A percentile compares a stretch with the other conserved stretches of the same genome.
Conservation (phyloP, 2,797 vertebrate species). For the Acipenser ruthenus region DNA sequence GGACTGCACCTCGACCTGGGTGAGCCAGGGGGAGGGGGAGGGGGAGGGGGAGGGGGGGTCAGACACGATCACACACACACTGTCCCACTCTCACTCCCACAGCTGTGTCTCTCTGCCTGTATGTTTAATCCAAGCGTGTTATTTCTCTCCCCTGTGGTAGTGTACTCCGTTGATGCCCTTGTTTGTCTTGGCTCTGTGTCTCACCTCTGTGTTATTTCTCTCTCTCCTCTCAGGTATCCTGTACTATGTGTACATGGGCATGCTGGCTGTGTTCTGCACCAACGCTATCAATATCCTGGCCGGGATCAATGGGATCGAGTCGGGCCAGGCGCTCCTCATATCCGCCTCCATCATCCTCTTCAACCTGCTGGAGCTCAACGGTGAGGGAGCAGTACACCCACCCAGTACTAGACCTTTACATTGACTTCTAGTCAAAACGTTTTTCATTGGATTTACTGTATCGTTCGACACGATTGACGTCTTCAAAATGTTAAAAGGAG, state of each 20-base stretch:
- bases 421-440: too few relatives aligned
- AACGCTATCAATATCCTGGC: constrained; percentile 98
- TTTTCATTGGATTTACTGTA: too few relatives aligned
- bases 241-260: constrained; percentile 97
- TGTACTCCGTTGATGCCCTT: neutral
- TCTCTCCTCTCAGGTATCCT: constrained; percentile 67
- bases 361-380: constrained; percentile 83
- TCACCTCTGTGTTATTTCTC: constrained; percentile 1
- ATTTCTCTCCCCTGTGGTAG: too few relatives aligned
- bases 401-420: too few relatives aligned
- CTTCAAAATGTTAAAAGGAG: too few relatives aligned
- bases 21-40: constrained; percentile 44
- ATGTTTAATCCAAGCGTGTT: too few relatives aligned
- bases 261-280: constrained; percentile 96
- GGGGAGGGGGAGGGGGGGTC: too few relatives aligned
- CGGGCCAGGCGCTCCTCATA: constrained; percentile 91
- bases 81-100: too few relatives aligned
- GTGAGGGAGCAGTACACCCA: constrained; percentile 46
- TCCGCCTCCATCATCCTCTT: constrained; percentile 89
- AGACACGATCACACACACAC: too few relatives aligned
- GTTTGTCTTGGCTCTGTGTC: neutral
- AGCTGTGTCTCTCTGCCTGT: too few relatives aligned
- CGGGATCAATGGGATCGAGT: constrained; percentile 94
- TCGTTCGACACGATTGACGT: too few relatives aligned
- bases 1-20: constrained; percentile 88